Percentiles rank a stretch among this genome's conserved stretches.
phyloP scores from a whole-genome alignment of 2,797 vertebrate species.

The Parauchenoglanis ngamensis region DNA sequence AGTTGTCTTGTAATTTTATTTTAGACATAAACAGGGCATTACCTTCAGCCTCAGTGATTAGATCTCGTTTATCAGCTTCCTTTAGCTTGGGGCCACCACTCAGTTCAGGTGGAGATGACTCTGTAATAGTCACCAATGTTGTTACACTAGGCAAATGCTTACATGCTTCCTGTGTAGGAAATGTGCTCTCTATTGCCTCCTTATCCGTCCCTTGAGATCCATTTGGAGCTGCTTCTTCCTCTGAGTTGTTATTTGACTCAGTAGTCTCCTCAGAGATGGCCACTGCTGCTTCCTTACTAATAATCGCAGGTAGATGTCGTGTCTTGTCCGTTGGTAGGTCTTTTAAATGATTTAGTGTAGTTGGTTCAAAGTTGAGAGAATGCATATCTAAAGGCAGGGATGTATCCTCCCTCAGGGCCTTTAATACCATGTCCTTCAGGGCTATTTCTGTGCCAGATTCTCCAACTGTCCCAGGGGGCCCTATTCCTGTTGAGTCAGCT shows the following conservation, averaged over 20 bases:
- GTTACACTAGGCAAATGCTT: conserved; percentile 24
- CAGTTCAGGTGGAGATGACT: conserved; percentile 36
- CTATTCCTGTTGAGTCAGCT: conserved; percentile 57
- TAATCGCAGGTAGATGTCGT: conserved; percentile 32
- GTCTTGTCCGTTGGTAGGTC: neutral
- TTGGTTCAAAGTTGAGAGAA: conserved; percentile 80
- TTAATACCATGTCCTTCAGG: conserved; percentile 83
- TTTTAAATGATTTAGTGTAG: conserved; percentile 58
- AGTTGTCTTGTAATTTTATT: neutral
- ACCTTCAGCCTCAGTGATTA: conserved; percentile 52
- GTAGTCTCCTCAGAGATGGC: conserved; percentile 4
- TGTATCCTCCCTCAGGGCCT: conserved; percentile 80
- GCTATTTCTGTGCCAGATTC: conserved; percentile 68
- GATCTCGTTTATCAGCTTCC: conserved; percentile 35
- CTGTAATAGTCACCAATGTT: conserved; percentile 37
- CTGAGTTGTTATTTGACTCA: conserved; percentile 42
- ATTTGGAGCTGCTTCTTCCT: conserved; percentile 36
- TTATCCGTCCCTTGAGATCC: conserved; percentile 12
- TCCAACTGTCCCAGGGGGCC: conserved; percentile 29
- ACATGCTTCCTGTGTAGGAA: conserved; percentile 33
- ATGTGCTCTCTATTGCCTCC: conserved; percentile 12
- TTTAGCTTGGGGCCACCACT: conserved; percentile 48
- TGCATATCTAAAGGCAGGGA: conserved; percentile 80
- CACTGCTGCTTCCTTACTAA: conserved; percentile 28
- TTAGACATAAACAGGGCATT: conserved; percentile 24